phyloP scores from a whole-genome alignment of 92 coral and sea anemone species.

The Paramuricea clavata region DNA sequence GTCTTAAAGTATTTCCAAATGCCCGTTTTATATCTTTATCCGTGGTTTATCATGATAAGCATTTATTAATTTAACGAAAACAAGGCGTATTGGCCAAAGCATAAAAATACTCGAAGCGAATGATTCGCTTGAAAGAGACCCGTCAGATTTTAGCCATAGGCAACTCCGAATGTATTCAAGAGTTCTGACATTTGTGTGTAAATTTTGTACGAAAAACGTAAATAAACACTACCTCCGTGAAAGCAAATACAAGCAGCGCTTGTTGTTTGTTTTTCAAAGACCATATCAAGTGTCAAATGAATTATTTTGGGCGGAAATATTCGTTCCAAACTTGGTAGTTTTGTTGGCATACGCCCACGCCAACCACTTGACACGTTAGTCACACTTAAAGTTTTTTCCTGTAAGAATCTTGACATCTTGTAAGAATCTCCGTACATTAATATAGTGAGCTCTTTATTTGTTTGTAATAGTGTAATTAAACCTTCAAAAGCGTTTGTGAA shows the following conservation, averaged over 20 bases:
- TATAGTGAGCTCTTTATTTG: not conserved
- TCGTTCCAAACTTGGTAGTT: slow-evolving; percentile 3
- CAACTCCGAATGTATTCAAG: not conserved
- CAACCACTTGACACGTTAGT: not conserved
- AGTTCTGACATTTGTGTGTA: not conserved
- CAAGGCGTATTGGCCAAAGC: not conserved
- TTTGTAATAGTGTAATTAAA: not conserved
- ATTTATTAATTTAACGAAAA: not conserved
- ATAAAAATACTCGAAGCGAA: not conserved
- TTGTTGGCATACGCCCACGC: slow-evolving; percentile 14
- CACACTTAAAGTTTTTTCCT: not conserved
- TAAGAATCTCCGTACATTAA: not conserved
- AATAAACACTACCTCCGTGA: not conserved
- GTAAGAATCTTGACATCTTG: not conserved
- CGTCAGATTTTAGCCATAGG: not conserved
- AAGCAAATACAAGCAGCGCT: not conserved
- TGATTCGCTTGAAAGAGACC: not conserved
- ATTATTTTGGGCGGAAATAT: not conserved
- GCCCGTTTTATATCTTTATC: not conserved
- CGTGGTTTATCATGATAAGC: not conserved
- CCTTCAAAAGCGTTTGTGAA: no score
- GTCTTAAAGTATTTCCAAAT: not conserved
- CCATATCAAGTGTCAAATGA: not conserved
- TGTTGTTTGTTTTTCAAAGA: not conserved
- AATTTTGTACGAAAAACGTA: not conserved